Conservation (phyloP, 2,113 vertebrate species). For the Marmota flaviventris region DNA sequence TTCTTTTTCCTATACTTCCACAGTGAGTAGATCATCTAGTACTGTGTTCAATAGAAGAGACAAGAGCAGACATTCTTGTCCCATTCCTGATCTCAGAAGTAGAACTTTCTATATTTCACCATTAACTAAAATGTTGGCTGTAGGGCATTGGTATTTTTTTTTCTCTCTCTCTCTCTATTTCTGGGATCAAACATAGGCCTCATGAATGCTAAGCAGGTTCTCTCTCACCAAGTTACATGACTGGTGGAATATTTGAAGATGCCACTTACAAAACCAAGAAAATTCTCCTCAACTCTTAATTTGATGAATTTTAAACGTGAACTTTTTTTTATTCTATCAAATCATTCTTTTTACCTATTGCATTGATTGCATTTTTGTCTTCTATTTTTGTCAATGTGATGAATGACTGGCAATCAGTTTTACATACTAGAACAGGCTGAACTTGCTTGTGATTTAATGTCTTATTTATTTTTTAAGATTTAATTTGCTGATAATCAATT, state of each 20-base stretch:
- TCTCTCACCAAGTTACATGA: not conserved
- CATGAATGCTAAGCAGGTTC: not conserved
- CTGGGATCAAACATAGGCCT: not conserved
- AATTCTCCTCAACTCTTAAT: not conserved
- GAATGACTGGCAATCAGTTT: not conserved
- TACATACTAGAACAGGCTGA: not conserved
- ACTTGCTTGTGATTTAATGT: not conserved
- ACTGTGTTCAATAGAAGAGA: not conserved
- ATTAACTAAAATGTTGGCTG: slow-evolving; percentile 9
- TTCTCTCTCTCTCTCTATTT: not conserved
- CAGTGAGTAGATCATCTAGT: not conserved
- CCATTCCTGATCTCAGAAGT: not conserved
- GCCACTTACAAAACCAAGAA: not conserved
- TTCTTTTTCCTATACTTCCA: not conserved
- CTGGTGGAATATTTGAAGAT: not conserved
- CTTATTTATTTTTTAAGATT: not conserved
- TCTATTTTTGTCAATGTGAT: slow-evolving; percentile 27
- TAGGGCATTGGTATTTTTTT: not conserved
- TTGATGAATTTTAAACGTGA: not conserved
- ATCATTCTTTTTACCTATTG: not conserved
- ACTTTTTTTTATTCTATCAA: not conserved
- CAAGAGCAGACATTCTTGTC: not conserved
- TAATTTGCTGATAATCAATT: not conserved
- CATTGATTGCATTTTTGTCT: not conserved
- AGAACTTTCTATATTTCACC: not conserved